Percentiles rank a stretch among this genome's conserved stretches.
Conservation (phyloP, 2,797 vertebrate species). For the Sebastes trivittatus region DNA sequence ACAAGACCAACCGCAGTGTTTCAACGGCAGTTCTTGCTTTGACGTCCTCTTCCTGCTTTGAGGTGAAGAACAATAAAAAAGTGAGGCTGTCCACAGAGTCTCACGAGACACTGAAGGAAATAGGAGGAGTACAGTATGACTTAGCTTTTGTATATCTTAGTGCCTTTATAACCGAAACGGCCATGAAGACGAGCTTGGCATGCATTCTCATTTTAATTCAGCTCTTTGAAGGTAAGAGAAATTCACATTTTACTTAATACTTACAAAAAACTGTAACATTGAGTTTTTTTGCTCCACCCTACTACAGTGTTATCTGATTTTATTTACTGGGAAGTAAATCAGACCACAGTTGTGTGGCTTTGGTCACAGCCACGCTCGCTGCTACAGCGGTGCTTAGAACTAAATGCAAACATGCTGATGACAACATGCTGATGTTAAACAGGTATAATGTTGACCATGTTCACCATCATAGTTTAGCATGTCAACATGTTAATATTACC, state of each 20-base stretch:
- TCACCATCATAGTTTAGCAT: background rate
- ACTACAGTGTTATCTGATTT: background rate
- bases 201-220: constrained; percentile 42
- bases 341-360: background rate
- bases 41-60: constrained; percentile 60
- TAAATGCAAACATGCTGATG: background rate
- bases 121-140: constrained; percentile 13
- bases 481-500: too few species aligned
- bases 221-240: constrained; percentile 60
- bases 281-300: background rate
- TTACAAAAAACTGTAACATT: background rate
- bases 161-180: background rate
- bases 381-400: background rate
- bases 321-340: background rate
- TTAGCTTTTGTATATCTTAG: background rate
- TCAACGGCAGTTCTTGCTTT: constrained; percentile 28
- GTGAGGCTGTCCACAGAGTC: background rate
- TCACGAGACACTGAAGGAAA: constrained; percentile 28
- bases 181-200: constrained; percentile 49
- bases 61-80: constrained; percentile 47
- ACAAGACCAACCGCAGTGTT: background rate
- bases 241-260: background rate
- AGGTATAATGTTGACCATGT: background rate
- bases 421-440: background rate
- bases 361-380: background rate